Base-by-base conservation (phyloP, 2,888 invertebrate species). In the Meta bourneti region DNA sequence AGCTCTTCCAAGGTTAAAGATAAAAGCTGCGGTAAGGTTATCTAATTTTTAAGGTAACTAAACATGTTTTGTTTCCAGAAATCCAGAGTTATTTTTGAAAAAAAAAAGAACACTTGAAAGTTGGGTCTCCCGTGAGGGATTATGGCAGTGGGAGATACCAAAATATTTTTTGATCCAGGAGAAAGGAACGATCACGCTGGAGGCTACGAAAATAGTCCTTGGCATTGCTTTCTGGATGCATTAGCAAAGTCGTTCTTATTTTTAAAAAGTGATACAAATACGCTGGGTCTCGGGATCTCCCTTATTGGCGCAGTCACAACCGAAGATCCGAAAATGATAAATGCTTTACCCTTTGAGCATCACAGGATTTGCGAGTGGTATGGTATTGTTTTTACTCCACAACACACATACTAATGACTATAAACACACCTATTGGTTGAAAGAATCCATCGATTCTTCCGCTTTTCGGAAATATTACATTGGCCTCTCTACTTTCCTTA, bases 201-300 rank as follows among this genome's bases (percentile, higher is more conserved):
- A 20, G 61, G 20, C 54, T 74, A 74, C 75, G 74, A 84, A 84
- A 84, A 84, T 84, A 84, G 84, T 84, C 84, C 34, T 84, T 84
- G 84, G 84, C 84, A 84, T 20, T 75, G 48, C 51, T 20, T 48
- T 74, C 61, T 84, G 84, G 51, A 61, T 48, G 16, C 74, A 71
- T 74, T 74, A 75, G 20, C n/a, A 19, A 20, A n/a, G 61, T 75
- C 54, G 75, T 84, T 52, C 7, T 52, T 19, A 16, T 78, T 78
- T n/a, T 78, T 16, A 52, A 51, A 78, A 78, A 51, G 78, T n/a
- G 19, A 78, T 78, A 61, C 9, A 61, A 61, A 61, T 61, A 16
- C 11, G 13, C 13, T 8, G 61, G 61, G 0, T 4, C 11, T 61
- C 8, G 61, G 61, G 7, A 61, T 61, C 7, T 9, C 61, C 5